Percentiles rank a stretch among this genome's conserved stretches.
phyloP scores from a whole-genome alignment of 2,113 vertebrate species.

The Delphinapterus leucas region DNA sequence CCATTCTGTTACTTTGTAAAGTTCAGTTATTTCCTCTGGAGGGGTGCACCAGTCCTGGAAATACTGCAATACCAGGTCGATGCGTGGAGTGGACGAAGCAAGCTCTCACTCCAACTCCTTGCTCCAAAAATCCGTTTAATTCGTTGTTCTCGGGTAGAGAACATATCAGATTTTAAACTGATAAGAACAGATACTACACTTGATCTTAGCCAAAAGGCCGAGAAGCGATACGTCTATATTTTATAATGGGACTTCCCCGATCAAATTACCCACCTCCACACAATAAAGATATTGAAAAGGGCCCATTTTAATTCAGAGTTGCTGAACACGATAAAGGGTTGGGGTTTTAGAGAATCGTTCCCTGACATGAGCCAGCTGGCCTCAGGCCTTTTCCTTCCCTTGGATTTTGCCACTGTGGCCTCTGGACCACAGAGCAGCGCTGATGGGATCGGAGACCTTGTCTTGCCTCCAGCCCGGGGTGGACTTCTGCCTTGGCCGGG shows the following conservation, averaged over 20 bases:
- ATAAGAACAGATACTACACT: too few species aligned
- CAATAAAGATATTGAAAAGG: neutral
- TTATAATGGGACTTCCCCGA: neutral
- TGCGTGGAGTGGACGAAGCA: too few species aligned
- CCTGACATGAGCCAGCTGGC: neutral
- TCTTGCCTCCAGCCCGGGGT: neutral
- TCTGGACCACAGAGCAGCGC: neutral
- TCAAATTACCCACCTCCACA: neutral
- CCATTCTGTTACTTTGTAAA: constrained; percentile 8
- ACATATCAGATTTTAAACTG: too few species aligned
- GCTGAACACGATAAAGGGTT: neutral
- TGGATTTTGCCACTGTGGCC: neutral
- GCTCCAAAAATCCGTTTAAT: too few species aligned
- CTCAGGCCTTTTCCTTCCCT: neutral
- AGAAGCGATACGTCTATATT: neutral
- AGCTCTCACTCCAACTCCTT: too few species aligned
- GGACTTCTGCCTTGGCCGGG: neutral
- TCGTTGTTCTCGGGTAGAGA: too few species aligned
- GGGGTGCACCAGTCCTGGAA: too few species aligned
- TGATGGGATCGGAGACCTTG: neutral
- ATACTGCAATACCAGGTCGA: too few species aligned
- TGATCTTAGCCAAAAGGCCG: too few species aligned
- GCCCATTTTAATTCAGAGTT: neutral
- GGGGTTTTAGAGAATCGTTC: neutral
- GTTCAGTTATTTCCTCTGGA: too few species aligned